Conservation (phyloP, 2,888 invertebrate genomes). For the Serripes groenlandicus region DNA sequence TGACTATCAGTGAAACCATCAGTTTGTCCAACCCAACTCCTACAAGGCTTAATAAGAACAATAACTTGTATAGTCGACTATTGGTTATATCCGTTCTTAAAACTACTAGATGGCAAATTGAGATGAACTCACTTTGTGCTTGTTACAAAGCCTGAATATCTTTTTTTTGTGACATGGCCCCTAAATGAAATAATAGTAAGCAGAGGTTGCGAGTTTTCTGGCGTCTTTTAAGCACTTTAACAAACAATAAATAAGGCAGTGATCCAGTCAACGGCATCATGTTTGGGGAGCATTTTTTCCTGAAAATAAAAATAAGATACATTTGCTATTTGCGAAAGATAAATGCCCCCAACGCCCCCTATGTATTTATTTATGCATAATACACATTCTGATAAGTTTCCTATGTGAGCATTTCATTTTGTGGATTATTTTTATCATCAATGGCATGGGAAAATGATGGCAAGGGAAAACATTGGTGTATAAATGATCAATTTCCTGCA, state of each 20-base stretch:
- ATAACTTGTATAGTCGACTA: not conserved
- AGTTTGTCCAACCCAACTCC: too few species aligned
- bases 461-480: not conserved
- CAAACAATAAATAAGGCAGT: slow-evolving; percentile 1
- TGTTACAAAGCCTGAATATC: not conserved
- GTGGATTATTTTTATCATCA: not conserved
- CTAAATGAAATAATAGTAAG: not conserved
- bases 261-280: not conserved
- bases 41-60: too few species aligned
- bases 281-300: too few species aligned
- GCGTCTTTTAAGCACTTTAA: not conserved
- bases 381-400: not conserved
- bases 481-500: too few species aligned
- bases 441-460: not conserved
- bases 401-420: not conserved
- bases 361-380: not conserved
- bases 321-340: not conserved
- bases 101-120: not conserved
- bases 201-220: not conserved
- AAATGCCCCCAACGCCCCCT: not conserved
- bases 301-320: too few species aligned
- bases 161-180: not conserved
- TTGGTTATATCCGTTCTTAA: not conserved
- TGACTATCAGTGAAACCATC: too few species aligned
- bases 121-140: not conserved